Base-by-base conservation (phyloP, 2,888 invertebrate genomes). In the Schizotus pectinicornis region DNA sequence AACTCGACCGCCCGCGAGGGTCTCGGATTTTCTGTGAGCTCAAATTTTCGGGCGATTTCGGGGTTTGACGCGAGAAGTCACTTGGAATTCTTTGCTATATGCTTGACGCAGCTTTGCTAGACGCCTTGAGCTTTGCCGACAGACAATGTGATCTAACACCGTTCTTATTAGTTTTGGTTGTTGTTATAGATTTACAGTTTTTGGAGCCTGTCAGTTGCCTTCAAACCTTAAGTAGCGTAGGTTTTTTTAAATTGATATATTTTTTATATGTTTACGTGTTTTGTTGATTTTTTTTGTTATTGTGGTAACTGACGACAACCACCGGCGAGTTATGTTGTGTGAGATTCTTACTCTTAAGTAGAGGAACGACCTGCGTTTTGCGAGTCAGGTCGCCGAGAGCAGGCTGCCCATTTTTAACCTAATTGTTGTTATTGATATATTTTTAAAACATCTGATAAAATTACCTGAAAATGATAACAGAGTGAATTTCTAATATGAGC, bases 341-440 rank as follows among this genome's bases (percentile, higher is more conserved):
- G 69, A 67, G 65, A 67, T 71, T 72, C 67, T 69, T 67, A 68
- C 60, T 67, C 63, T 58, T 54, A 49, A 59, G 47, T 50, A 56
- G 56, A 45, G 13, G 12, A 56, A 42, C 42, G 61, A 67, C 64
- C 64, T 68, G 61, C 57, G 61, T 57, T 37, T 52, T 11, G 58
- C 59, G 57, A 57, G 60, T 68, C 74, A 65, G 68, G 67, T 69
- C 70, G 67, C 66, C 34, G 65, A 69, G 72, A 74, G 73, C 76
- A 76, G 68, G 73, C 72, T 74, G 71, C 71, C 74, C 73, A 70
- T 74, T 57, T 74, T 73, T 72, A 74, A 75, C 73, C 74, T 80
- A 79, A 78, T 77, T 79, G 79, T 79, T 79, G 78, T 79, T 80
- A 78, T 77, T 75, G 73, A 75, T 74, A 77, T 78, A 78, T 77